Base-by-base conservation (phyloP, 2,888 invertebrate species). In the Leucoma salicis region DNA sequence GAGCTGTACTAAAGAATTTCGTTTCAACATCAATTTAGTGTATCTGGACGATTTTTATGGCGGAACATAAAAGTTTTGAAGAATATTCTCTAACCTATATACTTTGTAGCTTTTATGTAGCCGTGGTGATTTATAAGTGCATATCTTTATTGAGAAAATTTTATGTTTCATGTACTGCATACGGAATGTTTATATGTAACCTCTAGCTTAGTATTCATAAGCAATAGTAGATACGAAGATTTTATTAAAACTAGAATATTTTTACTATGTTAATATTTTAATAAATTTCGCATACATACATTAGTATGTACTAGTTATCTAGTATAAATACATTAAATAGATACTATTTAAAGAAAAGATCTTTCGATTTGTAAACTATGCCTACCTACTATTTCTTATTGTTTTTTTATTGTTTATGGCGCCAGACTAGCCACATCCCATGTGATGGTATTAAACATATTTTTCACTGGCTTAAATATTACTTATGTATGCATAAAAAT, bases 1-100 rank as follows among this genome's bases (percentile, higher is more conserved):
- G 83, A 82, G 76, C 45, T 78, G 63, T 61, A 64, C 61, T 73
- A 70, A 76, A 74, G 72, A 76, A 74, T 75, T 70, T 65, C 48
- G 47, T 41, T 46, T 50, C 46, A 55, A 54, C 50, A 52, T 55
- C 57, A 66, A 55, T 52, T 36, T 48, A 52, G 58, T 61, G 34
- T 48, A 51, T 63, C 18, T 42, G 35, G 39, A 36, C 43, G 15
- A 15, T 63, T 66, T 80, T 78, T 74, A 81, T 77, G 74, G 73
- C 56, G 46, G 42, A 49, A 58, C 58, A 64, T 73, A 66, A 78
- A 77, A 75, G 65, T 72, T 66, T 70, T 66, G 47, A 49, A 58
- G 63, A 64, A 73, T 71, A 68, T 69, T 63, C 66, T 63, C 66
- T 69, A 70, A 70, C 74, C 74, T 57, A 71, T 56, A 63, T 68